Evolutionary conservation across 2,113 vertebrate species (phyloP).

Genomic region (Pteruthius melanotis): DNA sequence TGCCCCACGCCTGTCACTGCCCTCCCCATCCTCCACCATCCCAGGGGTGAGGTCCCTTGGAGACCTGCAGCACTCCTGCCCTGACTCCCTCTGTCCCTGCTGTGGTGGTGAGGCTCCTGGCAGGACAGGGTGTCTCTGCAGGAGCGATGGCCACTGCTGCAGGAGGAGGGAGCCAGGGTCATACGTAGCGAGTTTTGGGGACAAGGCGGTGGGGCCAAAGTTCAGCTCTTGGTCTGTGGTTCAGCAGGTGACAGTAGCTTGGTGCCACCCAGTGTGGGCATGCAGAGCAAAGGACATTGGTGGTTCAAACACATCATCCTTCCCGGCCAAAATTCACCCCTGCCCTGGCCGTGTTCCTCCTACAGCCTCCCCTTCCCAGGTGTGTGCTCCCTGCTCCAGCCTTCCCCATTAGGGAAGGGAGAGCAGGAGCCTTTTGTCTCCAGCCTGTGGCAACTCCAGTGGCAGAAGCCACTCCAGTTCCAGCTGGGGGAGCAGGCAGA

Average conservation of each 20-base stretch:
- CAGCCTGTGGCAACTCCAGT: not conserved
- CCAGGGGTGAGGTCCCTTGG: not conserved
- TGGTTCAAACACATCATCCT: not conserved
- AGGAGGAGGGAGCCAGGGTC: not conserved
- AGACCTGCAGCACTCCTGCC: rapidly evolving
- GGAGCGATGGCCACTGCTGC: rapidly evolving
- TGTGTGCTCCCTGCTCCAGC: not conserved
- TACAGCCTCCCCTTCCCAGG: not conserved
- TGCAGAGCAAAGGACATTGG: not conserved
- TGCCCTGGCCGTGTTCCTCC: not conserved
- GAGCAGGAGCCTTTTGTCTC: not conserved
- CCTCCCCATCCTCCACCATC: not conserved
- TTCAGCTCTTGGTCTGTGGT: not conserved
- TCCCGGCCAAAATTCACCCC: rapidly evolving
- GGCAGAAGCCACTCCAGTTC: not conserved
- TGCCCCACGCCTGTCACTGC: not conserved
- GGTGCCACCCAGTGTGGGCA: not conserved
- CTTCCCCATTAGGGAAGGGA: not conserved
- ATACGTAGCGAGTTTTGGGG: rapidly evolving
- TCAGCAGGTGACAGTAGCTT: not conserved
- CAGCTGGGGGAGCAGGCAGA: not conserved
- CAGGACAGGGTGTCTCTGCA: not conserved
- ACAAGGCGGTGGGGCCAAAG: rapidly evolving
- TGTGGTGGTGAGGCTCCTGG: no score
- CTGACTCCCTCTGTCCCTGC: not conserved